Base-by-base conservation (phyloP, 2,888 invertebrate genomes). In the Stegophylla sp. region DNA sequence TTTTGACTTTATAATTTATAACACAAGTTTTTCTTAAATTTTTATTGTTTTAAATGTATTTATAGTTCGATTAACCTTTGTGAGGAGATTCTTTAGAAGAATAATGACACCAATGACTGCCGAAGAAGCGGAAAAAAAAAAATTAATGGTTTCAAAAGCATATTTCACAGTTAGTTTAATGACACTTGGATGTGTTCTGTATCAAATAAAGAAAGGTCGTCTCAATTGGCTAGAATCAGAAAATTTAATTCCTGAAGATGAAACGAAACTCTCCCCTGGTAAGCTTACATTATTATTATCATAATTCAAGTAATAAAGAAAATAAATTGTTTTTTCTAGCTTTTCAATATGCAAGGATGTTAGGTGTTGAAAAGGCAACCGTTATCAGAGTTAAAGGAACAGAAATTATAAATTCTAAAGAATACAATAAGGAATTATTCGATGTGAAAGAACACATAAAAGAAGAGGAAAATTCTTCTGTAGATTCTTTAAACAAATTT, bases 81-180 rank as follows among this genome's bases (percentile, higher is more conserved):
- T 79, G 10, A 71, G 79, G 17, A 71, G 79, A 26, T 79, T 79
- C 26, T 79, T 79, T 17, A 79, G 79, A 79, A 69, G 71, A 61
- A 51, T 63, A 12, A 79, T 79, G 79, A 79, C 51, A 0, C 79
- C 79, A 51, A 71, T 79, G 51, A 41, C 51, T n/a, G 10, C 71
- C 26, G 61, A 61, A 71, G 71, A 79, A 71, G 79, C 79, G 1
- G 41, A 79, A 7, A 23, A 61, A 12, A 79, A 71, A 51, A 79
- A 51, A 28, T 1, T 12, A 23, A 51, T 71, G 1, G 3, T 79
- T 1, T n/a, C 79, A 17, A 79, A 79, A 15, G 23, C 17, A 26
- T 79, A 79, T 51, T 79, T 71, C 5, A 0, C 0, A 13, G 20
- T 71, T 63, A 79, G 79, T 71, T 59, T 61, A 7, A 0, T 4